Base-by-base conservation (phyloP, 2,113 vertebrate genomes). In the Lasiurus cinereus region DNA sequence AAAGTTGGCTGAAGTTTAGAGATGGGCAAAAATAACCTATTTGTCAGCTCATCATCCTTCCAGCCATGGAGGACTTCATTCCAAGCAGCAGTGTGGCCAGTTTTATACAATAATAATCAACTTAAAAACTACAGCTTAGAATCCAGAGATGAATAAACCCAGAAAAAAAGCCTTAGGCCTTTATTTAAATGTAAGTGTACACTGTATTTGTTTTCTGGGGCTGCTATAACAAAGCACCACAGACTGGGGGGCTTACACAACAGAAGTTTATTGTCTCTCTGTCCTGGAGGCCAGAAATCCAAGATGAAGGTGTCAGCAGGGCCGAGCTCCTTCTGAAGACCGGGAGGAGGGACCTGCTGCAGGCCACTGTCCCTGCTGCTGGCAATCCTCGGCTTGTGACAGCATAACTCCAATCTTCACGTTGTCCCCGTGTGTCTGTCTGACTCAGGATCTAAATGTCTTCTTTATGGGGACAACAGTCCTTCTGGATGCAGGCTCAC, bases 1-100 rank as follows among this genome's bases (percentile, higher is more conserved):
- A 93, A 62, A 90, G 93, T 89, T 95, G 87, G 50, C 56, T 91
- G 46, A 94, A 86, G 66, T 86, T 78, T 70, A 83, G 46, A 95
- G 29, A 82, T 39, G 24, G 66, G 52, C 43, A 64, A 69, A 88
- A 76, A 39, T 33, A 87, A 33, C 18, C 2, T 69, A 3, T 66
- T 80, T 6, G 19, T 78, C 52, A 27, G 4, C 33, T 59, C 14
- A n/a, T 2, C 7, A 24, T 62, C 31, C 24, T 90, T 67, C 12
- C 7, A 76, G n/a, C 64, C 22, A 66, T 2, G 0, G 39, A 70
- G 29, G 43, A 72, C 66, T 73, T 91, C 46, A 39, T 7, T 16
- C 7, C 5, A 12, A 59, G 15, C 5, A 3, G 48, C 33, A 56
- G 15, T 8, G 14, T 16, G 33, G 46, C 56, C 29, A 3, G 54